phyloP scores from a whole-genome alignment of 2,113 vertebrate genomes.

The Pogona vitticeps region DNA sequence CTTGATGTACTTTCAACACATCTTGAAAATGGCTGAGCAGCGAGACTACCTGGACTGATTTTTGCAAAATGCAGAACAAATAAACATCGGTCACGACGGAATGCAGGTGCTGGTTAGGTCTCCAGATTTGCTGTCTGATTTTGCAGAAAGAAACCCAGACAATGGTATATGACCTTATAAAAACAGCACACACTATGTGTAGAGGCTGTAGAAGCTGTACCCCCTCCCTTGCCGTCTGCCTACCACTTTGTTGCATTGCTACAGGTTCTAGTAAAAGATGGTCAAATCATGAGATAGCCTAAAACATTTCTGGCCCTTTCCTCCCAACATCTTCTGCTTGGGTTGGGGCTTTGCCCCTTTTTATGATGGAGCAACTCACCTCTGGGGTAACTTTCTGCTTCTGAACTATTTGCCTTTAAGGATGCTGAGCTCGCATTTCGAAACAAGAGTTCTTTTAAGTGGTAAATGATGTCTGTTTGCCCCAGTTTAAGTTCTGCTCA shows the following conservation, averaged over 20 bases:
- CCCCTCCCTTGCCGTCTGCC: too few species aligned
- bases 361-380: background rate
- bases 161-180: background rate
- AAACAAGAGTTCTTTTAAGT: too few species aligned
- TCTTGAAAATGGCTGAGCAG: slow-evolving; percentile 12
- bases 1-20: slow-evolving; percentile 10
- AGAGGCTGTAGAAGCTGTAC: too few species aligned
- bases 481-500: too few species aligned
- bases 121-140: slow-evolving; percentile 18
- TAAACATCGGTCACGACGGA: background rate
- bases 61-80: slow-evolving; percentile 13
- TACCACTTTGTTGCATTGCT: background rate
- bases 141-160: background rate
- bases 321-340: background rate
- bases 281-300: background rate
- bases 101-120: slow-evolving; percentile 31
- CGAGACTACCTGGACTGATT: background rate
- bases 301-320: background rate
- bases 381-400: background rate
- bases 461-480: too few species aligned
- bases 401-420: too few species aligned
- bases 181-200: background rate
- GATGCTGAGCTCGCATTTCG: too few species aligned
- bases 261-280: too few species aligned
- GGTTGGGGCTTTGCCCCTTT: background rate